Base-by-base conservation (phyloP, 1,140 invertebrate genomes). In the Aphidius ervi region DNA sequence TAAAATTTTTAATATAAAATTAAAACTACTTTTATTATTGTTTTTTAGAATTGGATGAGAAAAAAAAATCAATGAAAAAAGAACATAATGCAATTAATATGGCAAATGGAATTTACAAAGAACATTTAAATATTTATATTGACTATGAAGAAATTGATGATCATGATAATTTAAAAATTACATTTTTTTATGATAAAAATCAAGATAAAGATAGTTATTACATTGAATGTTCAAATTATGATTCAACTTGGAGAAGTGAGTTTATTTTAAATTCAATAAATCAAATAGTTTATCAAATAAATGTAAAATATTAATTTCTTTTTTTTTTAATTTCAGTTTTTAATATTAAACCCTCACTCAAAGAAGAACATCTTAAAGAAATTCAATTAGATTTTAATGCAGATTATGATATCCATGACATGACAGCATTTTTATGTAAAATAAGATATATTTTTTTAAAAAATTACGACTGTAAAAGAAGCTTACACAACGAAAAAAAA, bases 191-290 rank as follows among this genome's bases (percentile, higher is more conserved):
- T n/a, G 23, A 58, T 9, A 31, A 70, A 56, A 63, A 65, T 54
- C 59, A 48, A n/a, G 56, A 64, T 0, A 67, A 70, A 41, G 49
- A 72, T 23, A 68, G 71, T 63, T 77, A 74, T 61, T 77, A 68
- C 58, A 64, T 74, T 1, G 23, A 62, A 40, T 63, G 78, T 5
- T 10, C 45, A 3, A 41, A 65, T 23, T 48, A 46, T 23, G 39
- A 69, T 40, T 41, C 67, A 20, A 50, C 62, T 8, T 78, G 74
- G 74, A 69, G 23, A 70, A 69, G 77, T 78, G 68, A 61, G 42
- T 20, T 41, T 40, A 37, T 40, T 54, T 42, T 40, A 16, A 37
- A 40, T 6, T 43, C 41, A 39, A 10, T 39, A 10, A 52, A 41
- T 52, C 10, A 3, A 39, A 20, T 39, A 52, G 1, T 52, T 9